Percentiles rank a stretch among this genome's conserved stretches.
phyloP scores from a whole-genome alignment of 2,888 invertebrate genomes.

The Emmelina monodactyla region DNA sequence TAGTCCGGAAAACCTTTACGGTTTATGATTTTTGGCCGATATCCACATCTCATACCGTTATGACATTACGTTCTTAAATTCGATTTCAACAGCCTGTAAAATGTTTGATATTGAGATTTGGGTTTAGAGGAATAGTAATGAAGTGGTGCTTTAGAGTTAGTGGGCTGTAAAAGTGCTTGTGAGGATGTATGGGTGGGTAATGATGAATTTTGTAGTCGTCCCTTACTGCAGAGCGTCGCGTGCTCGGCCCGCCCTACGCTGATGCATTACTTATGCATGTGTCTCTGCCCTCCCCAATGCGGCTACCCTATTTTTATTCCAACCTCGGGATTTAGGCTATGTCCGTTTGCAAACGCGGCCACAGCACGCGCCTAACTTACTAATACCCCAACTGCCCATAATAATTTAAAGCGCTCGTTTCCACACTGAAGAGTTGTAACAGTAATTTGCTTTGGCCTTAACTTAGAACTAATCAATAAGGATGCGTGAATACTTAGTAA shows the following conservation, averaged over 20 bases:
- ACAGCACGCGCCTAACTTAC: conserved; percentile 39
- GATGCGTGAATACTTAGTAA: conserved; percentile 20
- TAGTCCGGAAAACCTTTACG: too few species aligned
- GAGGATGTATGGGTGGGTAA: too few species aligned
- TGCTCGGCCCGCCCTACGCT: conserved; percentile 51
- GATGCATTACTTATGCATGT: conserved; percentile 62
- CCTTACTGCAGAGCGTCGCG: conserved; percentile 38
- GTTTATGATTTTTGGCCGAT: too few species aligned
- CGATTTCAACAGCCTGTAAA: too few species aligned
- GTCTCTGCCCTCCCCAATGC: conserved; percentile 24
- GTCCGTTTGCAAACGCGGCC: conserved; percentile 24
- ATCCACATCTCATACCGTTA: too few species aligned
- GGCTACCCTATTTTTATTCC: conserved; percentile 41
- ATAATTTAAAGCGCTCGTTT: background rate
- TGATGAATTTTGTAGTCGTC: too few species aligned
- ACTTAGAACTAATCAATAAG: conserved; percentile 37
- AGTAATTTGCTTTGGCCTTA: background rate
- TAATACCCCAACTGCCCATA: conserved; percentile 22
- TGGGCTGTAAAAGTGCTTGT: too few species aligned
- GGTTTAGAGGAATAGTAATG: too few species aligned
- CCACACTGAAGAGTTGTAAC: too few species aligned
- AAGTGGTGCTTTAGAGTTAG: too few species aligned
- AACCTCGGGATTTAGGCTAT: conserved; percentile 43
- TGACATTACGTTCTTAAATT: too few species aligned
- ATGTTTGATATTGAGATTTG: too few species aligned